Base-by-base conservation (phyloP, 64 coral and sea anemone genomes). In the Pocillopora verrucosa region DNA sequence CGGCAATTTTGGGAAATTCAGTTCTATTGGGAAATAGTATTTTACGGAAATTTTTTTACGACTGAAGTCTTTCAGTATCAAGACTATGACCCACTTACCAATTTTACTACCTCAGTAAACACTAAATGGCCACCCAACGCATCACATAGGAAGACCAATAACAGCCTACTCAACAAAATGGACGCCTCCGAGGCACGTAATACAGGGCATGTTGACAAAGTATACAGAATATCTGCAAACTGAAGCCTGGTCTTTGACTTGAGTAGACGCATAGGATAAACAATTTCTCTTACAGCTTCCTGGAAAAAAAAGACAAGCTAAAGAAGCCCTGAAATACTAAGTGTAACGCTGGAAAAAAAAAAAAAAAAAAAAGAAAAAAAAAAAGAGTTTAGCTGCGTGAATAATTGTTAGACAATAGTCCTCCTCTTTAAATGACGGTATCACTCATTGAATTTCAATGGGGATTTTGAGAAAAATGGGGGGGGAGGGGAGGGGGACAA, bases 121-220 rank as follows among this genome's bases (percentile, higher is more conserved):
- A 81, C 79, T 5, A 81, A 62, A 34, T 81, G 59, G 9, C 79
- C 79, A 63, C 79, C 79, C 34, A 64, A 15, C 10, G 79, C 59
- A 81, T 63, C 26, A 60, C 79, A 63, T 30, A 81, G 59, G 79
- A 81, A 81, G 26, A 81, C 30, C 79, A 81, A 34, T 60, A 81
- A 61, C 59, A 81, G 59, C n/a, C 79, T 81, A 1, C 79, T 58
- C 58, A 81, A 37, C 59, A 81, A 62, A 62, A 35, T 81, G 15
- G 30, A 13, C 12, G 79, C 58, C 30, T 62, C 59, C 58, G 79
- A 15, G 20, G 13, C 59, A 63, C 57, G 57, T 17, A 81, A 20
- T 13, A 61, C 26, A 36, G 79, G 59, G 24, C 59, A 36, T 24
- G 58, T 81, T 25, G 62, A 81, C 22, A 81, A 34, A 16, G 61